These are phyloP conservation scores for Upupa epops DNA, from an alignment of 2,113 vertebrate species.

Conservation along the genomic window DNA sequence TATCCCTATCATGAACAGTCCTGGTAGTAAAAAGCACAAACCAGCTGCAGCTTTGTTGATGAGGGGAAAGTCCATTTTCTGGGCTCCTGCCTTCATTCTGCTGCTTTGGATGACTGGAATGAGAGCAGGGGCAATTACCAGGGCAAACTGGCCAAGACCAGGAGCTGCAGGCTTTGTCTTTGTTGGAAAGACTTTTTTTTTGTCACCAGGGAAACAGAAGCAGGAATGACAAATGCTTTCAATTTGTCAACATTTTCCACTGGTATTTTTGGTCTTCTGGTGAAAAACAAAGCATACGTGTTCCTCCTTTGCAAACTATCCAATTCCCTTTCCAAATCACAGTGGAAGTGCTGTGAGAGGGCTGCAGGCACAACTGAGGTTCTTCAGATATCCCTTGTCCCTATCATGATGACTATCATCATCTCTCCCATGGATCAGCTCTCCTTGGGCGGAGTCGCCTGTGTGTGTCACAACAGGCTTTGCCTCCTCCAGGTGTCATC, in stretches of 20 bases:
- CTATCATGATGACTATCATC: too few relatives aligned
- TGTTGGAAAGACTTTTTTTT: neutral
- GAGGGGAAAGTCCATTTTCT: neutral
- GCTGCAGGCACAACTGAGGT: neutral
- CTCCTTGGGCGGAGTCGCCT: neutral
- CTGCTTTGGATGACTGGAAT: neutral
- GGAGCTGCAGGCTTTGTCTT: neutral
- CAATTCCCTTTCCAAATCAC: neutral
- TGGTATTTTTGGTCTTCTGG: conserved; percentile 9
- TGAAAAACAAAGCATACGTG: neutral
- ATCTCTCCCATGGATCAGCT: neutral
- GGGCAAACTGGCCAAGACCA: neutral
- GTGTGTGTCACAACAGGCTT: neutral
- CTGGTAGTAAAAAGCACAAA: neutral
- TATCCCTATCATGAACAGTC: neutral
- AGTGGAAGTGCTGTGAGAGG: neutral
- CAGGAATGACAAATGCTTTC: conserved; percentile 37
- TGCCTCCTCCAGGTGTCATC: neutral
- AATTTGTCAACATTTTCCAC: neutral
- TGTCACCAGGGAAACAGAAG: conserved; percentile 51
- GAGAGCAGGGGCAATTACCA: neutral
- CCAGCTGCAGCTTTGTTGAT: neutral
- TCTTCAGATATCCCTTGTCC: neutral
- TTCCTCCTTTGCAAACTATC: neutral
- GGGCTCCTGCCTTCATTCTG: neutral